Base-by-base conservation (phyloP, 2,797 vertebrate genomes). In the Halcyon badia region DNA sequence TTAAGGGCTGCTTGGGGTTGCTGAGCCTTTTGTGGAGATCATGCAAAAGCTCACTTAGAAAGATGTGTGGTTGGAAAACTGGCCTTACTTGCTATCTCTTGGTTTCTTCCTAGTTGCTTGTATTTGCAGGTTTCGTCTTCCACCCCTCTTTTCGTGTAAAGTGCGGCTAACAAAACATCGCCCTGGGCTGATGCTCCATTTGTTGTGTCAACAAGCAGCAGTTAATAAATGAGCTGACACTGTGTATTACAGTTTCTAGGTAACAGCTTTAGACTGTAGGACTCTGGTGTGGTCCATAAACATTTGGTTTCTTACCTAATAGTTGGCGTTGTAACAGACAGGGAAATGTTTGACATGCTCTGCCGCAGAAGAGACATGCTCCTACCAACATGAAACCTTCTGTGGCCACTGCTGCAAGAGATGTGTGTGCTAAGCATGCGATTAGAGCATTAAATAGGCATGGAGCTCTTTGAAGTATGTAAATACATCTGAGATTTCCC, bases 81-180 rank as follows among this genome's bases (percentile, higher is more conserved):
- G 51, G 9, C 21, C 11, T 80, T 68, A 25, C 44, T 76, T 79
- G 42, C 26, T 46, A 2, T 41, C 56, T 75, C 20, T 54, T 62
- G 10, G 17, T 87, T 75, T 78, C n/a, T 61, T 60, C n/a, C 26
- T 30, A 68, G 13, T 25, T 2, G 1, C 18, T 28, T 64, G 12
- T 39, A 26, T 51, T 52, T 68, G 35, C 60, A 44, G 37, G 54
- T 69, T 87, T 72, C 49, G 25, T 81, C 19, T 64, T 83, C 26
- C 39, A 54, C 30, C n/a, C 3, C 3, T 33, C 1, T 68, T 71
- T 66, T 41, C 66, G 21, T 60, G 41, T 48, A 2, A 72, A 62
- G 14, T 35, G 14, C 0, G 0, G 6, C 2, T 62, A 54, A 76
- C 1, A 2, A 61, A 87, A 54, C 0, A 0, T 39, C 0, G 0